Evolutionary conservation across 2,797 vertebrate species (phyloP).

Genomic region (Anguilla marmorata): DNA sequence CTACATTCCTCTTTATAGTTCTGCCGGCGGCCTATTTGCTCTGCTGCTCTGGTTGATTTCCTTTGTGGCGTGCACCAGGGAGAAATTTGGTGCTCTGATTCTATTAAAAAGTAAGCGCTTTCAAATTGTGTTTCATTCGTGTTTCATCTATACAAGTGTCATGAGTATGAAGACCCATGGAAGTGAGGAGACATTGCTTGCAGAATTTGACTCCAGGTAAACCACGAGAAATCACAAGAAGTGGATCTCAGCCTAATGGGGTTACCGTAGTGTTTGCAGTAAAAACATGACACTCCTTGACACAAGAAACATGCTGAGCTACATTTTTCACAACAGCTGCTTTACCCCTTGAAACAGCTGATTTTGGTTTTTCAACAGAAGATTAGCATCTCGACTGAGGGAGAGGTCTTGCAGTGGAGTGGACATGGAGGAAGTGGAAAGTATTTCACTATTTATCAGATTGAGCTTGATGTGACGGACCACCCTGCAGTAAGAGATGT

Average conservation of each 20-base stretch:
- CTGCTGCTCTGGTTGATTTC: background rate
- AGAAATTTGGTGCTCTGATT: background rate
- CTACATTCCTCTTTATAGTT: slow-evolving; percentile 5
- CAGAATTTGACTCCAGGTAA: background rate
- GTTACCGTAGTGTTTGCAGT: background rate
- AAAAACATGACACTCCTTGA: background rate
- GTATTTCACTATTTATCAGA: background rate
- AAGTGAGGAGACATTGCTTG: background rate
- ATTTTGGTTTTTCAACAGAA: background rate
- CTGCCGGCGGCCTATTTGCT: background rate
- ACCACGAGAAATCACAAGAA: background rate
- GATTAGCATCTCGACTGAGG: background rate
- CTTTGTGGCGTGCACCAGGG: background rate
- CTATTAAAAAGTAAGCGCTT: background rate
- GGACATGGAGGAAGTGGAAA: background rate
- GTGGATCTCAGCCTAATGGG: background rate
- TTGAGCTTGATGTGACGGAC: background rate
- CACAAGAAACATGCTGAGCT: background rate
- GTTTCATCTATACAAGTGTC: background rate
- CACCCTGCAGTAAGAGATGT: background rate
- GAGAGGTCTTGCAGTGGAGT: background rate
- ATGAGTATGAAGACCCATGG: background rate
- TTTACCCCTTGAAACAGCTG: background rate
- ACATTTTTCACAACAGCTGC: background rate
- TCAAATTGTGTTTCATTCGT: background rate